Evolutionary conservation across 1,140 invertebrate genomes (phyloP).

Genomic region (Hyphantria cunea): DNA sequence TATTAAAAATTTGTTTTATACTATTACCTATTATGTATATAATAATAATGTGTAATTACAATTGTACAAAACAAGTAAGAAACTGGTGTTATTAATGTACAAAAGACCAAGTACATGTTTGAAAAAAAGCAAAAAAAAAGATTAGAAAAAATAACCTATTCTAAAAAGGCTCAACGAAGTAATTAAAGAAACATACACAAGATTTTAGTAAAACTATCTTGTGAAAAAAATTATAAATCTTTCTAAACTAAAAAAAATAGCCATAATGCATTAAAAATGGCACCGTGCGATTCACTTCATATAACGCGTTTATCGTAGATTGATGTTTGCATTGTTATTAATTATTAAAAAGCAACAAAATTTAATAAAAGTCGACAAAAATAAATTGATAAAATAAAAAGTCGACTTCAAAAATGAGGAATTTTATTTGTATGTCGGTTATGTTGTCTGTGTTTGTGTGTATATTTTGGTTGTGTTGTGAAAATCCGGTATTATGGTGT

Average conservation of each 20-base stretch:
- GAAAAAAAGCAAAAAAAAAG: constrained; percentile 35
- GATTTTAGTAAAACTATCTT: constrained; percentile 61
- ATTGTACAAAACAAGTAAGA: constrained; percentile 42
- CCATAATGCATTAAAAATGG: constrained; percentile 74
- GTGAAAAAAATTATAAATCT: constrained; percentile 63
- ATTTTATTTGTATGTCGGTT: constrained; percentile 8
- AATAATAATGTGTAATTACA: constrained; percentile 50
- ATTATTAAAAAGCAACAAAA: constrained; percentile 20
- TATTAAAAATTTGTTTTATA: constrained; percentile 66
- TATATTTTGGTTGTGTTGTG: constrained; percentile 31
- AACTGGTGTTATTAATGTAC: constrained; percentile 48
- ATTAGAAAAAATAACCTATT: constrained; percentile 37
- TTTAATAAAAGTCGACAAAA: constrained; percentile 23
- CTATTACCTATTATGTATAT: constrained; percentile 72
- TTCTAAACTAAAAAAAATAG: constrained; percentile 71
- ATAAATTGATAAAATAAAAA: constrained; percentile 21
- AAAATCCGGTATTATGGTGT: constrained; percentile 44
- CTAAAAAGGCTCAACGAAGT: constrained; percentile 48
- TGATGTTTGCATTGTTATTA: constrained; percentile 22
- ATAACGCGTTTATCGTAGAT: constrained; percentile 17
- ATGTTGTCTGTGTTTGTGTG: constrained; percentile 28
- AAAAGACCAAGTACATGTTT: constrained; percentile 43
- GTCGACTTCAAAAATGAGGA: constrained; percentile 20
- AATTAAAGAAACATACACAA: constrained; percentile 71
- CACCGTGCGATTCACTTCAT: constrained; percentile 71